Percentiles rank a stretch among this genome's conserved stretches.
Evolutionary conservation across 1,140 invertebrate species (phyloP).

Genomic region (Triops longicaudatus): DNA sequence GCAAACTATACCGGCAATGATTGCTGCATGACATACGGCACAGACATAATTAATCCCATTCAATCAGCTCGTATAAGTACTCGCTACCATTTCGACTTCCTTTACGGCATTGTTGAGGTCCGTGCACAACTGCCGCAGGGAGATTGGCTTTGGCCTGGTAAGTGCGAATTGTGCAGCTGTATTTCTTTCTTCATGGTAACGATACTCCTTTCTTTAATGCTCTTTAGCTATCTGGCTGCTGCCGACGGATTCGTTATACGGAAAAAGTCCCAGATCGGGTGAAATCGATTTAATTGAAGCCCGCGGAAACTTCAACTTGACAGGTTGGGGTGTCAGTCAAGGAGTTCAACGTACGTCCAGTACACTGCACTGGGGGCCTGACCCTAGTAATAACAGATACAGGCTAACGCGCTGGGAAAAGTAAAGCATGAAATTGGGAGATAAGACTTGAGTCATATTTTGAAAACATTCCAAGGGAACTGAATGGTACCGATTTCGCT

Average conservation of each 20-base stretch:
- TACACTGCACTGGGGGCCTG: slow-evolving; percentile 32
- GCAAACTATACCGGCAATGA: slow-evolving; percentile 3
- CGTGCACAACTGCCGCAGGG: slow-evolving; percentile 43
- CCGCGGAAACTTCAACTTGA: slow-evolving; percentile 36
- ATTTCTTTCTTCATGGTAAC: too few species aligned
- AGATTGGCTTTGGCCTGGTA: slow-evolving; percentile 47
- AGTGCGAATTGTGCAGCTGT: slow-evolving; percentile 12
- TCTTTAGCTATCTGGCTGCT: slow-evolving; percentile 32
- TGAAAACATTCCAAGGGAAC: neutral
- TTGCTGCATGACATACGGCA: slow-evolving; percentile 34
- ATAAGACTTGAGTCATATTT: neutral
- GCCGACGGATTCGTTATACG: slow-evolving; percentile 30
- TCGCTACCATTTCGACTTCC: slow-evolving; percentile 37
- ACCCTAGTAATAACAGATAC: slow-evolving; percentile 25
- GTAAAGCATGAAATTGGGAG: neutral
- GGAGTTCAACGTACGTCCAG: slow-evolving; percentile 29
- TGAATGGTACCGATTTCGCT: slow-evolving; percentile 9
- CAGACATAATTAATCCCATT: slow-evolving; percentile 39
- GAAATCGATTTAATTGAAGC: slow-evolving; percentile 38
- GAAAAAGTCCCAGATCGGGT: slow-evolving; percentile 31
- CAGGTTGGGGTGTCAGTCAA: slow-evolving; percentile 39
- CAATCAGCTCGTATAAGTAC: slow-evolving; percentile 41
- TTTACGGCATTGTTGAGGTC: slow-evolving; percentile 43
- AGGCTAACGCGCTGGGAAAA: slow-evolving; percentile 27
- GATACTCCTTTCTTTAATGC: too few species aligned